These are phyloP conservation scores for Ceratina calcarata DNA, from an alignment of 1,140 invertebrate genomes.

Conservation along the genomic window DNA sequence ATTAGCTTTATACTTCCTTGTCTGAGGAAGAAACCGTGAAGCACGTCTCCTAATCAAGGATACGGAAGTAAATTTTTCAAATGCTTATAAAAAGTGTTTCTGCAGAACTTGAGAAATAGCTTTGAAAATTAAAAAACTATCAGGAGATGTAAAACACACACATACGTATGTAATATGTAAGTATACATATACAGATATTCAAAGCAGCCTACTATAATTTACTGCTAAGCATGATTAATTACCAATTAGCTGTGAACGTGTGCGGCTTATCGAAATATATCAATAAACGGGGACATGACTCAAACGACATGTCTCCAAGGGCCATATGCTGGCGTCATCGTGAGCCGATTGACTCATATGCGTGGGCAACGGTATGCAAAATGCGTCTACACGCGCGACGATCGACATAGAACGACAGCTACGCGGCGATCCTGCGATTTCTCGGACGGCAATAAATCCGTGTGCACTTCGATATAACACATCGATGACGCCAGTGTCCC, in stretches of 20 bases:
- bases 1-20: neutral
- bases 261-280: constrained; percentile 11
- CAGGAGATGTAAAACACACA: too few species aligned
- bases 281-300: constrained; percentile 38
- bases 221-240: neutral
- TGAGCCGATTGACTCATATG: constrained; percentile 66
- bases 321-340: constrained; percentile 45
- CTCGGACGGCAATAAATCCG: constrained; percentile 60
- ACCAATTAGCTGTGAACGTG: constrained; percentile 1
- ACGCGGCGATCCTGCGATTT: constrained; percentile 53
- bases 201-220: neutral
- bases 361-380: constrained; percentile 65
- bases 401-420: constrained; percentile 43
- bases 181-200: too few species aligned
- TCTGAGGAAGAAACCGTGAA: neutral
- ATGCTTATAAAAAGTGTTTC: neutral
- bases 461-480: constrained; percentile 39
- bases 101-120: neutral
- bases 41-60: neutral
- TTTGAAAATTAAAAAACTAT: too few species aligned
- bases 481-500: constrained; percentile 55
- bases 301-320: constrained; percentile 49
- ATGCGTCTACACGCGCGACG: constrained; percentile 45
- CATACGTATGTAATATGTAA: too few species aligned
- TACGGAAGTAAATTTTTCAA: neutral